Evolutionary conservation across 2,888 invertebrate genomes (phyloP).

Genomic region (Platypus cylindrus): DNA sequence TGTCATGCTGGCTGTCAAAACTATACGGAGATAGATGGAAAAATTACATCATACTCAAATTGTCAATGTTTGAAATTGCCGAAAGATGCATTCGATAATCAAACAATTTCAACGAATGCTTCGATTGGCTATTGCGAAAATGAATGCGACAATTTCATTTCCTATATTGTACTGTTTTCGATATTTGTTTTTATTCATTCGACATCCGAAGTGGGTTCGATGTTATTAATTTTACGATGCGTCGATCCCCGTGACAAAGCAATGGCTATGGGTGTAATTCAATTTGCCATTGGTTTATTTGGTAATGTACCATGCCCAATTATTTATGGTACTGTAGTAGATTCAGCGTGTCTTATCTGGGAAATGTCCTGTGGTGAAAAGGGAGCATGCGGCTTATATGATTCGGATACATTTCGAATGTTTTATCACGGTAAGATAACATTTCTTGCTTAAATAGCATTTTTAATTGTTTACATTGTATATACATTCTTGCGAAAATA

Average conservation of each 20-base stretch:
- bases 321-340: constrained; percentile 83
- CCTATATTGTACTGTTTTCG: constrained; percentile 74
- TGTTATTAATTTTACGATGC: constrained; percentile 79
- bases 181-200: constrained; percentile 84
- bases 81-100: constrained; percentile 10
- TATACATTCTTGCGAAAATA: constrained; percentile 1
- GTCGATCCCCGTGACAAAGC: constrained; percentile 87
- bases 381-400: constrained; percentile 82
- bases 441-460: background rate
- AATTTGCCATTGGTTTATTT: constrained; percentile 85
- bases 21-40: constrained; percentile 45
- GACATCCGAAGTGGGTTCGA: constrained; percentile 84
- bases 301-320: constrained; percentile 94
- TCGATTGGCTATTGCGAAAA: constrained; percentile 69
- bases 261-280: constrained; percentile 88
- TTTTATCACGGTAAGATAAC: constrained; percentile 76
- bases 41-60: constrained; percentile 41
- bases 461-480: background rate
- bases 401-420: constrained; percentile 68
- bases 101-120: constrained; percentile 40
- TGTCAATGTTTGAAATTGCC: constrained; percentile 38
- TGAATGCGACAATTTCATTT: constrained; percentile 64
- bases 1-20: constrained; percentile 79
- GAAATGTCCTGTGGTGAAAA: constrained; percentile 67
- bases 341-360: constrained; percentile 82